phyloP scores from a whole-genome alignment of 2,113 vertebrate species.

The Dasyornis broadbenti region DNA sequence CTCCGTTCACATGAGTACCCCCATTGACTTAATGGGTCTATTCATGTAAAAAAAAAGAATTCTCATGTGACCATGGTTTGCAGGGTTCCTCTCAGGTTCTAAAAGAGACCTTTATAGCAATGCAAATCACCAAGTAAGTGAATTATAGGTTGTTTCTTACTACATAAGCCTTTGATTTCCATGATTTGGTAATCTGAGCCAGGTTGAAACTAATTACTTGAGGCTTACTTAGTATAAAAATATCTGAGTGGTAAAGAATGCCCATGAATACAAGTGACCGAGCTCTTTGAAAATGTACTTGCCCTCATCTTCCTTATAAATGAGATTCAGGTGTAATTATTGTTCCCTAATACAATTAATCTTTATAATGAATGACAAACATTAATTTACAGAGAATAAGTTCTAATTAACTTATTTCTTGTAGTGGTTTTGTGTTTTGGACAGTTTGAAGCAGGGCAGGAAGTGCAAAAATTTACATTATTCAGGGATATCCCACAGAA shows the following conservation, averaged over 20 bases:
- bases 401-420: constrained; percentile 34
- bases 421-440: background rate
- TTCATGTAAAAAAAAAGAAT: background rate
- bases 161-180: constrained; percentile 2
- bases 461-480: constrained; percentile 53
- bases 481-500: constrained; percentile 62
- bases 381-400: constrained; percentile 35
- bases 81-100: background rate
- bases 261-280: background rate
- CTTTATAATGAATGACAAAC: constrained; percentile 57
- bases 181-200: background rate
- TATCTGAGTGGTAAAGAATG: background rate
- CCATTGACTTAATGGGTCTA: constrained; percentile 18
- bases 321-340: background rate
- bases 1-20: background rate
- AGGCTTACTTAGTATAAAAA: background rate
- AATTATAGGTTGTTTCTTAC: background rate
- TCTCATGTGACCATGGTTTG: background rate
- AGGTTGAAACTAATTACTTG: constrained; percentile 27
- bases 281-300: background rate
- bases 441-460: constrained; percentile 4
- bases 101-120: background rate
- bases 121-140: background rate
- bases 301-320: background rate
- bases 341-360: constrained; percentile 29